Evolutionary conservation across 2,113 vertebrate genomes (phyloP).

Genomic region (Ibidorhyncha struthersii): DNA sequence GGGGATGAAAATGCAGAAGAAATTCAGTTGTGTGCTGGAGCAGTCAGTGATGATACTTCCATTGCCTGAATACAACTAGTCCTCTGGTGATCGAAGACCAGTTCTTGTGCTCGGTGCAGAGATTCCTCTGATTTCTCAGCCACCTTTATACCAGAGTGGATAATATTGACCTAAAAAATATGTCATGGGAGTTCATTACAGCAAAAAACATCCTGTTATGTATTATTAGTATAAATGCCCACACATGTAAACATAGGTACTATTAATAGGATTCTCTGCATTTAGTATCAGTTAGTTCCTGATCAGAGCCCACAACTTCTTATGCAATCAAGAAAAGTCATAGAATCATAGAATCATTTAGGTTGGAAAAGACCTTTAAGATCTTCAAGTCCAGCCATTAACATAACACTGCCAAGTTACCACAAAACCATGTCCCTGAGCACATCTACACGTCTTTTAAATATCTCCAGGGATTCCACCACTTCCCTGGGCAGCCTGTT

Average conservation of each 20-base stretch:
- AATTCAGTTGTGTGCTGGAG: not conserved
- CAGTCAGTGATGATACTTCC: not conserved
- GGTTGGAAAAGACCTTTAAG: too few species aligned
- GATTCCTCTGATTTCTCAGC: not conserved
- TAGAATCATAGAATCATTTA: too few species aligned
- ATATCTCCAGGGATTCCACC: too few species aligned
- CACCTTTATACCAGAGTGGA: not conserved
- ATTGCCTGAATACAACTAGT: not conserved
- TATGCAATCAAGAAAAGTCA: not conserved
- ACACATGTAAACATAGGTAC: not conserved
- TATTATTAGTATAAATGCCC: not conserved
- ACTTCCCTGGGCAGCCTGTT: too few species aligned
- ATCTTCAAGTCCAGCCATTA: too few species aligned
- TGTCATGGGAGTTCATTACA: not conserved
- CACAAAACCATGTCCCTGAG: too few species aligned
- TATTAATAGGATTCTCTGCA: not conserved
- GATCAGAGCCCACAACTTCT: not conserved
- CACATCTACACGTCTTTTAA: too few species aligned
- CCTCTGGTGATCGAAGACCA: not conserved
- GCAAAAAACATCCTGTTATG: not conserved
- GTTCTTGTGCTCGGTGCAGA: accelerated
- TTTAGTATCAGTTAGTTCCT: not conserved
- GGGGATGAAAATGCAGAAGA: not conserved
- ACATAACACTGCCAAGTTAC: too few species aligned
- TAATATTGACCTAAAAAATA: not conserved